Percentiles rank a stretch among this genome's conserved stretches.
phyloP scores from a whole-genome alignment of 2,888 invertebrate species.

The Campoplex nolae region DNA sequence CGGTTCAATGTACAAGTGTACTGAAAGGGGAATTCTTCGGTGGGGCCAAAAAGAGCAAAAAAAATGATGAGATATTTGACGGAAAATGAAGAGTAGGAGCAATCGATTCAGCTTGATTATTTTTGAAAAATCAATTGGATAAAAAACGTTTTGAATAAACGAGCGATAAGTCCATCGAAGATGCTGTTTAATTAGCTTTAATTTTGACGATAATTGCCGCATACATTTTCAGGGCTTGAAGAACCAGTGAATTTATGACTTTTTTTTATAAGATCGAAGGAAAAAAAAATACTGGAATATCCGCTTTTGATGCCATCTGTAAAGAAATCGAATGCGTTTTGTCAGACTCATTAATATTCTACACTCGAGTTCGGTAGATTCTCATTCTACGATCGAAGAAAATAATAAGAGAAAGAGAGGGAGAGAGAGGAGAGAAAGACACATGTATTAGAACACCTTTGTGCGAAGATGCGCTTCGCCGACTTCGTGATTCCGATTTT shows the following conservation, averaged over 20 bases:
- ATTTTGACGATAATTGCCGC: background rate
- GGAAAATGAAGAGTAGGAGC: too few relatives aligned
- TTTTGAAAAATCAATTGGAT: background rate
- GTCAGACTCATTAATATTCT: constrained; percentile 54
- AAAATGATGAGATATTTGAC: background rate
- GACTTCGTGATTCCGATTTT: constrained; percentile 58
- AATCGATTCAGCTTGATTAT: background rate
- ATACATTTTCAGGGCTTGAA: background rate
- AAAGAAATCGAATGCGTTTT: constrained; percentile 15
- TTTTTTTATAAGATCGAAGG: background rate
- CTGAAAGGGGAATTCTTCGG: background rate
- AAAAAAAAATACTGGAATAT: constrained; percentile 8
- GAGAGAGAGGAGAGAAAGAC: background rate
- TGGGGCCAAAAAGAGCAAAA: background rate
- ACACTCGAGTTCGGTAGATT: constrained; percentile 23
- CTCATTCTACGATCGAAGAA: constrained; percentile 23
- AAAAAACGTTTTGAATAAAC: background rate
- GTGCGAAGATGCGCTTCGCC: constrained; percentile 45
- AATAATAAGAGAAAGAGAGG: background rate
- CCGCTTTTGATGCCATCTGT: background rate
- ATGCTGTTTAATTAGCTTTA: background rate
- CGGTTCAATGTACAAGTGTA: constrained; percentile 16
- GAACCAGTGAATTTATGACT: background rate
- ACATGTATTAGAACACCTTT: constrained; percentile 58
- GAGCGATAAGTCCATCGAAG: background rate